These are phyloP conservation scores for Bos indicus DNA, from an alignment of 2,113 vertebrate species.

Conservation along the genomic window DNA sequence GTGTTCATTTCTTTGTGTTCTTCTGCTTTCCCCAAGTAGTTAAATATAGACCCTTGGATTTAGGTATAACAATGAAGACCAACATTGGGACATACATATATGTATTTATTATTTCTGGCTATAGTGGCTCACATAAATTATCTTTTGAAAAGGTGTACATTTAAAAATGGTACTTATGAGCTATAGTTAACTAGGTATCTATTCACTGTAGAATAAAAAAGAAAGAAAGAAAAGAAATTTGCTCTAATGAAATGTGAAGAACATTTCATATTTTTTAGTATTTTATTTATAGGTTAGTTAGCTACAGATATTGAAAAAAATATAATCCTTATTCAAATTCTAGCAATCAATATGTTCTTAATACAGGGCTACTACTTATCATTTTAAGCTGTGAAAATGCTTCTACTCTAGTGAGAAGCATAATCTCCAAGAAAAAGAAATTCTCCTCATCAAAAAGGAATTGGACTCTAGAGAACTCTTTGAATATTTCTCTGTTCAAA, in stretches of 20 bases:
- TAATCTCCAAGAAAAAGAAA: background rate
- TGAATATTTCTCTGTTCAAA: background rate
- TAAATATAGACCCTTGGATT: background rate
- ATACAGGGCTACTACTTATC: background rate
- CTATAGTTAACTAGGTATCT: background rate
- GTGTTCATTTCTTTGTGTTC: background rate
- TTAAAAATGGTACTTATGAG: background rate
- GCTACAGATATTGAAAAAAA: background rate
- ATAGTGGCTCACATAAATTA: background rate
- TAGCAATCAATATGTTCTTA: background rate
- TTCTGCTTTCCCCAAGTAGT: background rate
- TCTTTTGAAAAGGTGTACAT: background rate
- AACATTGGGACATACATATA: background rate
- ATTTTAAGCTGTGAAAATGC: background rate
- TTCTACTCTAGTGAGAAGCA: background rate
- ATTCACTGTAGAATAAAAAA: background rate
- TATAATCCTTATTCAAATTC: background rate
- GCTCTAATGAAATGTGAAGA: background rate
- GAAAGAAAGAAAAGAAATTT: background rate
- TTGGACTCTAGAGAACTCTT: background rate
- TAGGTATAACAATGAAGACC: background rate
- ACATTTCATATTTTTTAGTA: background rate
- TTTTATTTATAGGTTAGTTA: background rate
- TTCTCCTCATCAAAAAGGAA: background rate
- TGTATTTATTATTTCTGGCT: background rate